phyloP scores from a whole-genome alignment of 2,888 invertebrate species.

The Fragum fragum region DNA sequence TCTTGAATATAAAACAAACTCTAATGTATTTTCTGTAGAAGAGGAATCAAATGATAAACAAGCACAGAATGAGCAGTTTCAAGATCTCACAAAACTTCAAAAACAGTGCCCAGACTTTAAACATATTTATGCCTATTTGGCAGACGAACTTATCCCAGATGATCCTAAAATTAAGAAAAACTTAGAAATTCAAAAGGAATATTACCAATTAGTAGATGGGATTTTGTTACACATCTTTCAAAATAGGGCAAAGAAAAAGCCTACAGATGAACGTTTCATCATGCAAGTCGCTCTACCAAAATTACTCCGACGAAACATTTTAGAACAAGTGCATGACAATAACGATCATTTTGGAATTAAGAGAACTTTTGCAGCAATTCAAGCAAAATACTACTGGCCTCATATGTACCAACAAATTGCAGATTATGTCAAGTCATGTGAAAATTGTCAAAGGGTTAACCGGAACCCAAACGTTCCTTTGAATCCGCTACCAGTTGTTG shows the following conservation, averaged over 20 bases:
- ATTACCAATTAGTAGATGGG: slow-evolving; percentile 29
- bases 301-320: slow-evolving; percentile 15
- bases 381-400: slow-evolving; percentile 57
- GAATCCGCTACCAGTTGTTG: slow-evolving; percentile 52
- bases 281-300: slow-evolving; percentile 40
- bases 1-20: slow-evolving; percentile 20
- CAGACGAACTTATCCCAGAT: not conserved
- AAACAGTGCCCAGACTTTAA: slow-evolving; percentile 33
- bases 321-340: slow-evolving; percentile 24
- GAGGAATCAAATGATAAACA: not conserved
- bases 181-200: slow-evolving; percentile 28
- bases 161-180: too few relatives aligned
- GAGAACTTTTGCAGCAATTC: slow-evolving; percentile 23
- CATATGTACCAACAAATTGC: slow-evolving; percentile 47
- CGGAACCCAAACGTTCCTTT: slow-evolving; percentile 46
- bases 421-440: too few relatives aligned
- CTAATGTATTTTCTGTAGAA: slow-evolving; percentile 25
- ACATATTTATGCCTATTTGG: slow-evolving; percentile 37
- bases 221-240: slow-evolving; percentile 30
- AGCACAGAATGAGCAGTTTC: slow-evolving; percentile 7
- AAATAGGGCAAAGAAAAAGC: slow-evolving; percentile 29
- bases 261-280: too few relatives aligned
- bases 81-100: slow-evolving; percentile 20
- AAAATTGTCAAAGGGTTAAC: too few relatives aligned
- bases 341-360: too few relatives aligned